Conservation (phyloP, 1,140 invertebrate genomes). For the Leptinotarsa lineolata region DNA sequence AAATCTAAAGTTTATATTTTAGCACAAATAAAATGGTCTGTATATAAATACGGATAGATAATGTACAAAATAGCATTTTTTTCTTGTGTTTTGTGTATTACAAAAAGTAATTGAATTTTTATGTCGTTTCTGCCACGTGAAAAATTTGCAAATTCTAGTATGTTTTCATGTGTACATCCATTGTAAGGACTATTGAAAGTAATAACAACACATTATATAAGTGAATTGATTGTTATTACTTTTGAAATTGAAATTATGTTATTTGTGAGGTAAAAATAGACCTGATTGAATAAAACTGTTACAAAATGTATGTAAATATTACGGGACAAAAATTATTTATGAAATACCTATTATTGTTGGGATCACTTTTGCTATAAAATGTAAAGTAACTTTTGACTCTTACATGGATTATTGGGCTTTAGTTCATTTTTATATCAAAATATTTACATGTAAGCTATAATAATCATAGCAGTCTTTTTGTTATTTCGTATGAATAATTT, state of each 20-base stretch:
- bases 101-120: conserved; percentile 40
- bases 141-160: conserved; percentile 20
- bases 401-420: conserved; percentile 32
- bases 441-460: conserved; percentile 28
- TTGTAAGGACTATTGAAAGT: conserved; percentile 24
- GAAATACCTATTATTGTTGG: conserved; percentile 47
- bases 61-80: conserved; percentile 50
- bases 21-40: conserved; percentile 47
- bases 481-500: conserved; percentile 23
- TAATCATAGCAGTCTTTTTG: conserved; percentile 27
- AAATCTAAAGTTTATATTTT: conserved; percentile 52
- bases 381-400: conserved; percentile 36
- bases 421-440: conserved; percentile 34
- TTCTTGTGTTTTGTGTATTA: conserved; percentile 43
- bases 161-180: conserved; percentile 17
- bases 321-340: conserved; percentile 47
- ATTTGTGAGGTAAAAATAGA: conserved; percentile 24
- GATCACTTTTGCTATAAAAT: conserved; percentile 50
- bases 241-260: conserved; percentile 39
- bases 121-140: conserved; percentile 37
- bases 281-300: conserved; percentile 36
- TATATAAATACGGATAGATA: conserved; percentile 36
- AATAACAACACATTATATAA: conserved; percentile 19
- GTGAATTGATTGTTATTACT: conserved; percentile 26
- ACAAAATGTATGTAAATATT: conserved; percentile 48